Conservation (phyloP, 2,113 vertebrate genomes). For the Lophotis ruficrista region DNA sequence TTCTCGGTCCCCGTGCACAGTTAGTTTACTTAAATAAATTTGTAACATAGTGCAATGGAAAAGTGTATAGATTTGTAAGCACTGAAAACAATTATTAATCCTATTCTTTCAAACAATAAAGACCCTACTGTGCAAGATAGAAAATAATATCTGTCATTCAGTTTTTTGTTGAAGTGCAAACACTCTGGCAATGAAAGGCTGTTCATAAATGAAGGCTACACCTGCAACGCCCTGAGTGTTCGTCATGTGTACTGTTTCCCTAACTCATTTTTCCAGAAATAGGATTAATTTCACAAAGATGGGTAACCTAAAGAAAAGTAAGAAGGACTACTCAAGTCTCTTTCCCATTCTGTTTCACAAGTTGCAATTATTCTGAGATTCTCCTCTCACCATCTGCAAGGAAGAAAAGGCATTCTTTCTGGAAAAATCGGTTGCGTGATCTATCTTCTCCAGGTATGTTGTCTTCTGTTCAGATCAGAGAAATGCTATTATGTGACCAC, state of each 20-base stretch:
- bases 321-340: not conserved
- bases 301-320: not conserved
- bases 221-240: not conserved
- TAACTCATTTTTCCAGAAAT: not conserved
- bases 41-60: not conserved
- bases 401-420: not conserved
- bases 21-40: not conserved
- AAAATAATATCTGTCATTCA: not conserved
- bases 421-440: not conserved
- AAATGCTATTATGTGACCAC: not conserved
- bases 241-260: not conserved
- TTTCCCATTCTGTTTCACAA: not conserved
- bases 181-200: not conserved
- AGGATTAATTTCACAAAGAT: not conserved
- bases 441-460: not conserved
- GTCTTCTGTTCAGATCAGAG: not conserved
- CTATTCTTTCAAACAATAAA: not conserved
- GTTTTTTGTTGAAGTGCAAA: not conserved
- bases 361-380: not conserved
- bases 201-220: not conserved
- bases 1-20: not conserved
- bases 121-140: fast-evolving
- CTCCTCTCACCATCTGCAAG: not conserved
- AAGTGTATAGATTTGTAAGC: not conserved
- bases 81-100: not conserved